phyloP scores from a whole-genome alignment of 1,140 invertebrate genomes.

The Microplitis mediator region DNA sequence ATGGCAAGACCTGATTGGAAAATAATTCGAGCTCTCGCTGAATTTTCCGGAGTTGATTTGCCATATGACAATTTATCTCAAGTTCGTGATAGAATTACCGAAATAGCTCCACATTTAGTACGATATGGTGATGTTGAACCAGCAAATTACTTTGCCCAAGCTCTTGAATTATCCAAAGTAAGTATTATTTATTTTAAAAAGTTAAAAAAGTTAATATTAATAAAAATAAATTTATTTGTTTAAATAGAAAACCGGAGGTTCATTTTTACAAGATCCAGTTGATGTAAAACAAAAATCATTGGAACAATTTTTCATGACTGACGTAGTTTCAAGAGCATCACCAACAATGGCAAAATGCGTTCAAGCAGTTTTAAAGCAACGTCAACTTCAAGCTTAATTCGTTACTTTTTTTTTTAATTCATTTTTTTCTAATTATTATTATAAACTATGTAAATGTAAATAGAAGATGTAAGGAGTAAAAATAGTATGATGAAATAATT shows the following conservation, averaged over 20 bases:
- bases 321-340: slow-evolving; percentile 94
- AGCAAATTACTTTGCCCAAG: slow-evolving; percentile 82
- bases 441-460: slow-evolving; percentile 9
- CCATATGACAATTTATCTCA: slow-evolving; percentile 90
- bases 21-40: slow-evolving; percentile 88
- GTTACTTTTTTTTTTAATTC: background rate
- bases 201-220: slow-evolving; percentile 11
- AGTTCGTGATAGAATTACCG: slow-evolving; percentile 79
- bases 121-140: slow-evolving; percentile 83
- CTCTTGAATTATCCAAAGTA: slow-evolving; percentile 72
- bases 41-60: slow-evolving; percentile 80
- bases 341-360: slow-evolving; percentile 99
- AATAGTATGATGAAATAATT: background rate
- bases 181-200: slow-evolving; percentile 35
- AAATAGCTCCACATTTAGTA: slow-evolving; percentile 88
- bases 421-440: slow-evolving; percentile 20
- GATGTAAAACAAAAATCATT: slow-evolving; percentile 81
- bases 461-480: no score
- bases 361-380: slow-evolving; percentile 83
- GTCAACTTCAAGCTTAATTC: slow-evolving; percentile 63
- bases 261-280: slow-evolving; percentile 68
- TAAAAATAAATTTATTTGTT: no score
- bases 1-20: slow-evolving; percentile 98
- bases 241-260: slow-evolving; percentile 64
- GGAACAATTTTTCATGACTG: slow-evolving; percentile 98